Conservation (phyloP, 2,797 vertebrate genomes). For the Artibeus jamaicensis region DNA sequence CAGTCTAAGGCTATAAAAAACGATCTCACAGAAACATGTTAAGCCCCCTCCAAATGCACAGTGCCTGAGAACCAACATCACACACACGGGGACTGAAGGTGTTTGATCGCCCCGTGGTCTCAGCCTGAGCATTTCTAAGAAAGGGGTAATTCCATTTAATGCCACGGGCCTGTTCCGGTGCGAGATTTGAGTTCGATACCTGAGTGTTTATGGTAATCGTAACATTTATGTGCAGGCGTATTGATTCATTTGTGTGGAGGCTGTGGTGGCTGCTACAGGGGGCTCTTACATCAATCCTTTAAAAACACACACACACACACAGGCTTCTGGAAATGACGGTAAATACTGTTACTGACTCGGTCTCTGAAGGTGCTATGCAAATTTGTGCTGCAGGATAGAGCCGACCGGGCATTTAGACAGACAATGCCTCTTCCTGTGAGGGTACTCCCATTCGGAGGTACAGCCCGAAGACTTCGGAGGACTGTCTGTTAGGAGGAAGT, state of each 20-base stretch:
- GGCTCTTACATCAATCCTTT: conserved; percentile 58
- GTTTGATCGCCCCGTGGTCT: conserved; percentile 52
- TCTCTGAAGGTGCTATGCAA: conserved; percentile 58
- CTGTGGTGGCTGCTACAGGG: background rate
- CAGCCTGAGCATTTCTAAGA: conserved; percentile 49
- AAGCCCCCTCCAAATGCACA: conserved; percentile 41
- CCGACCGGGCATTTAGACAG: background rate
- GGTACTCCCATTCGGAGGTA: conserved; percentile 15
- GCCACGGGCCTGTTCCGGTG: conserved; percentile 23
- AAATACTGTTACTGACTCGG: background rate
- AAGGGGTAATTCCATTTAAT: conserved; percentile 54
- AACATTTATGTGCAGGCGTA: conserved; percentile 51
- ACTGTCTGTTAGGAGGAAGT: conserved; percentile 38
- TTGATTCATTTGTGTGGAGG: background rate
- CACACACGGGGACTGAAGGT: conserved; percentile 1
- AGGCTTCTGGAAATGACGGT: conserved; percentile 29
- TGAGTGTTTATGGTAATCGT: conserved; percentile 51
- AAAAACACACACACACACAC: conserved; percentile 4
- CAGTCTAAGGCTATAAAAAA: conserved; percentile 12
- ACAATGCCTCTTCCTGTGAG: conserved; percentile 24
- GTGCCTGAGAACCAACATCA: conserved; percentile 40
- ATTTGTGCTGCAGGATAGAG: background rate
- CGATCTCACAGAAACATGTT: conserved; percentile 24
- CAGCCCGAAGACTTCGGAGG: background rate
- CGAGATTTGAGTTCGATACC: conserved; percentile 49